Evolutionary conservation across 2,888 invertebrate species (phyloP).

Genomic region (Netelia melanura): DNA sequence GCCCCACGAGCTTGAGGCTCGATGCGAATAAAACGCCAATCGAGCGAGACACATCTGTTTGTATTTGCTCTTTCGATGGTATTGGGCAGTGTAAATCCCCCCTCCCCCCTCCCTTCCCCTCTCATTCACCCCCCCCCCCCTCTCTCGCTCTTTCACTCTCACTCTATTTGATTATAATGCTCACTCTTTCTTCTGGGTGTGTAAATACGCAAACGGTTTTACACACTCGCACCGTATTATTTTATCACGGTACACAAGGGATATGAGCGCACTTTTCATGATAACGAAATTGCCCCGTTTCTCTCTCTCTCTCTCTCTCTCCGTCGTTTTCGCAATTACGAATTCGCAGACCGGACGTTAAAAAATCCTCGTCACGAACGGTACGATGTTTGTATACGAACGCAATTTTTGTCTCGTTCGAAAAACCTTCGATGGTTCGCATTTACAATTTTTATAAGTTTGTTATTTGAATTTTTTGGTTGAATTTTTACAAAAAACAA

Average conservation of each 20-base stretch:
- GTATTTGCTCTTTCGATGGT: conserved; percentile 30
- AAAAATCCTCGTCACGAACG: neutral
- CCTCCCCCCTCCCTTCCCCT: neutral
- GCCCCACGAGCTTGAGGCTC: neutral
- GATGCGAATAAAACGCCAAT: conserved; percentile 14
- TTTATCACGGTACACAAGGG: neutral
- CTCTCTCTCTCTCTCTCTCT: neutral
- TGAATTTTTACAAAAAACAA: too few relatives aligned
- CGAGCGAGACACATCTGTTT: conserved; percentile 8
- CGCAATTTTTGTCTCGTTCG: too few relatives aligned
- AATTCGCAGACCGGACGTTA: neutral
- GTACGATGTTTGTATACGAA: too few relatives aligned
- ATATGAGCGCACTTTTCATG: neutral
- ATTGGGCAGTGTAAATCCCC: neutral
- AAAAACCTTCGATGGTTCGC: too few relatives aligned
- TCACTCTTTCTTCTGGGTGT: neutral
- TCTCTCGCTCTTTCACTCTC: neutral
- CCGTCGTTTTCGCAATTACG: too few relatives aligned
- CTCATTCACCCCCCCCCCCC: neutral
- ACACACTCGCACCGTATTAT: neutral
- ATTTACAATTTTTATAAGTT: too few relatives aligned
- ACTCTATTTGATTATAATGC: neutral
- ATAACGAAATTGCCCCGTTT: neutral
- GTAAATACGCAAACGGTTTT: neutral
- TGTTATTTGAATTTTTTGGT: too few relatives aligned